Evolutionary conservation across 1,140 invertebrate genomes (phyloP), one percentile per base, ranked within the genome.

Genomic region (Drosophila micromelanica): DNA sequence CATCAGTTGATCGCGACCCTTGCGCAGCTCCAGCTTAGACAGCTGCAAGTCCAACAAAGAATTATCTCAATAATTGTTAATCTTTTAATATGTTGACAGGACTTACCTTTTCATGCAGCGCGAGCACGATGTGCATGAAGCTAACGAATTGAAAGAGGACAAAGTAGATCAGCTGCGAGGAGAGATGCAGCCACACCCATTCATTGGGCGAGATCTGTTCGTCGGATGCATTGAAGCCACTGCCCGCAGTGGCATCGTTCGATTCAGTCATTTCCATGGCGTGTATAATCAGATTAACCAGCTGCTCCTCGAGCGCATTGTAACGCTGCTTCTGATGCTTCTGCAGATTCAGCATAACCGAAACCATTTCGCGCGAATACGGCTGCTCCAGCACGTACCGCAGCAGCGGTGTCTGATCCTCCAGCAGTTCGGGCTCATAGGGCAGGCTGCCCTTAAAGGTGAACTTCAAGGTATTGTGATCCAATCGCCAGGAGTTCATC

Each of bases 311-410:
- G 15, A 99, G 91, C 0, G 97, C 96, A 57, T 96, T 95, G 92
- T 97, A 98, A 12, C 97, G 93, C 84, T 97, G 96, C 90, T 98
- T 98, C 64, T 97, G 96, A 94, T 92, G 91, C 43, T 92, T 92
- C 84, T 98, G 98, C 8, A 99, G 92, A 43, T 97, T 97, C 15
- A 99, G 93, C 96, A 99, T 98, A 1, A 96, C 96, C 71, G 97
- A 98, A 59, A 99, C 97, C 96, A 99, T 98, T 81, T 99, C 98
- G 71, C 97, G 94, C 1, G 98, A 98, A 92, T 99, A 99, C 0
- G 98, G 97, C 92, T 99, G 98, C 84, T 98, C 96, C 7, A 99
- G 92, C 12, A 99, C 97, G 92, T 99, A 98, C 70, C 97, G 93
- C 2, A 99, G 92, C 20, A 99, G 92, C 23, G 95, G 94, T 5